Conservation (phyloP, 2,888 invertebrate genomes). For the Temnothorax rugatulus region DNA sequence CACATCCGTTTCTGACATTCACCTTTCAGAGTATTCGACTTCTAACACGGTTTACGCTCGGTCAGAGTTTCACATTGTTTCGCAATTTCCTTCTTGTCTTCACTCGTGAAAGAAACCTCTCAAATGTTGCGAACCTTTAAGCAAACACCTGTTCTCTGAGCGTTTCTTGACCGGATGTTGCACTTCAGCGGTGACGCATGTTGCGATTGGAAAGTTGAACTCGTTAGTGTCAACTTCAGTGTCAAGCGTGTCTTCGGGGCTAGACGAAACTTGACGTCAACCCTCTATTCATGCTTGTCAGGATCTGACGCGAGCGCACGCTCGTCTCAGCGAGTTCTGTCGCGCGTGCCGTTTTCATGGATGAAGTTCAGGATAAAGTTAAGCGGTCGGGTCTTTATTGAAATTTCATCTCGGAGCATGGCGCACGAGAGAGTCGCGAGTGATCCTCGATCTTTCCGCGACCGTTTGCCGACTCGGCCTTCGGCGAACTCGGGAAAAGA, state of each 20-base stretch:
- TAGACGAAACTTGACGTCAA: slow-evolving; percentile 2
- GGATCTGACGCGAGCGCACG: not conserved
- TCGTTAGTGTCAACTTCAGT: not conserved
- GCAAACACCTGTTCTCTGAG: not conserved
- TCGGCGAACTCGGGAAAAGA: slow-evolving; percentile 43
- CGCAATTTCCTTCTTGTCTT: slow-evolving; percentile 46
- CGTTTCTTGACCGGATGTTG: not conserved
- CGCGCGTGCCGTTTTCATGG: slow-evolving; percentile 45
- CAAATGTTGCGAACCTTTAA: slow-evolving; percentile 49
- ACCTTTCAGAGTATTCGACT: slow-evolving; percentile 58
- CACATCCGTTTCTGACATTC: slow-evolving; percentile 45
- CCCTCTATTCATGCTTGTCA: slow-evolving; percentile 55
- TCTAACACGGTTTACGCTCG: slow-evolving; percentile 53
- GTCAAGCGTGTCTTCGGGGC: not conserved
- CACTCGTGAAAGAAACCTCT: slow-evolving; percentile 49
- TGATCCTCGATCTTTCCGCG: slow-evolving; percentile 51
- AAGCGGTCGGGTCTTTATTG: slow-evolving; percentile 65
- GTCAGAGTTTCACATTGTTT: slow-evolving; percentile 64
- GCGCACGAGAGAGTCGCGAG: slow-evolving; percentile 57
- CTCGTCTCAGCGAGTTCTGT: slow-evolving; percentile 4
- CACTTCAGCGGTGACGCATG: not conserved
- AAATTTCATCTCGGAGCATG: slow-evolving; percentile 71
- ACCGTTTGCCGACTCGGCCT: slow-evolving; percentile 32
- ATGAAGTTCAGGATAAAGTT: slow-evolving; percentile 68
- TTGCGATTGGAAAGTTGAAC: slow-evolving; percentile 22